Evolutionary conservation across 2,113 vertebrate species (phyloP).

Genomic region (Sprattus sprattus): DNA sequence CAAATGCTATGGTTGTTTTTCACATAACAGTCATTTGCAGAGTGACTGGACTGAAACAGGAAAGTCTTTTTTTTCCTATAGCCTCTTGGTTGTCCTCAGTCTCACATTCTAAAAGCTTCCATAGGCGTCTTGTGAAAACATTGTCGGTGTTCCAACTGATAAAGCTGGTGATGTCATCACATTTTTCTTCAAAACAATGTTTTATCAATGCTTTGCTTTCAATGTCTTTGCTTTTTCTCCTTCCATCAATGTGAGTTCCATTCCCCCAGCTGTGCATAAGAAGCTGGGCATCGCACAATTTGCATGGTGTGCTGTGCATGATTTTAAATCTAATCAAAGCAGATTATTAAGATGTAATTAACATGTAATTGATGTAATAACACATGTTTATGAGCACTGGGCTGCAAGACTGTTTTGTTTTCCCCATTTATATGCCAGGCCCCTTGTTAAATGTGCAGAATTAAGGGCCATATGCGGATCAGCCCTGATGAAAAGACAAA

Average conservation of each 20-base stretch:
- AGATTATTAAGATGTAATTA: background rate
- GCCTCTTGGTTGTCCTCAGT: no score
- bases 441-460: background rate
- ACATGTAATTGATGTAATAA: background rate
- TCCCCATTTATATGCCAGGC: background rate
- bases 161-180: background rate
- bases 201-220: no score
- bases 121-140: background rate
- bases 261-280: background rate
- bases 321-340: background rate
- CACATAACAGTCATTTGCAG: background rate
- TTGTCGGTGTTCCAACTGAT: background rate
- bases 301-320: background rate
- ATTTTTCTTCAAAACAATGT: background rate
- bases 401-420: background rate
- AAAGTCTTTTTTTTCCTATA: background rate
- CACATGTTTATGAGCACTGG: background rate
- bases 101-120: no score
- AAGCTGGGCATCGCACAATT: background rate
- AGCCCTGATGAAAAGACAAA: background rate
- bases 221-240: background rate
- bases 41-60: background rate
- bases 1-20: background rate
- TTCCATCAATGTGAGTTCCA: background rate
- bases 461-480: background rate